These are phyloP conservation scores for Sphecodes monilicornis DNA, from an alignment of 2,888 invertebrate species.

Conservation along the genomic window DNA sequence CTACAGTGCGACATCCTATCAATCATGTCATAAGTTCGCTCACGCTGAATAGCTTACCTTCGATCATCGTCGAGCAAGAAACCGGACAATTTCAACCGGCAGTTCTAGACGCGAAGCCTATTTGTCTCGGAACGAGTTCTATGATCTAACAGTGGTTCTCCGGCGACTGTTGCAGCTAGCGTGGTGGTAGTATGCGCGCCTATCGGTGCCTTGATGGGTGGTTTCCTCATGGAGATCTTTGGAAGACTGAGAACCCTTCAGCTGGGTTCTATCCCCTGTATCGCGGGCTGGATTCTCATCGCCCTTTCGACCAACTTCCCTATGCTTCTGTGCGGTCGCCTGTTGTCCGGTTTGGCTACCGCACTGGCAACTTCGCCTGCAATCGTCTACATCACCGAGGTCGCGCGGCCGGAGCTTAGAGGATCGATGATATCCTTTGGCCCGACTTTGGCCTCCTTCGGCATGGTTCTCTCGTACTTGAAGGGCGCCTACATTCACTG, in stretches of 20 bases:
- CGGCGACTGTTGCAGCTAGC: slow-evolving; percentile 84
- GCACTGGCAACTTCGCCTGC: slow-evolving; percentile 87
- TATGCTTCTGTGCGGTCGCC: slow-evolving; percentile 85
- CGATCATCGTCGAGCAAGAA: neutral
- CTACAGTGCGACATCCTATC: neutral
- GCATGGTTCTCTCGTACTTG: slow-evolving; percentile 87
- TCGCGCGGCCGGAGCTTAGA: slow-evolving; percentile 86
- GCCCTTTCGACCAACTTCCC: slow-evolving; percentile 85
- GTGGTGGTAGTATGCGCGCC: slow-evolving; percentile 86
- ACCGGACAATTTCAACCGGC: neutral
- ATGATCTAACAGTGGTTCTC: neutral
- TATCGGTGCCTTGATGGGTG: slow-evolving; percentile 85
- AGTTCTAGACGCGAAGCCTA: neutral
- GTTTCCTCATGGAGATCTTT: slow-evolving; percentile 86
- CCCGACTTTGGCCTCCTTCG: slow-evolving; percentile 87
- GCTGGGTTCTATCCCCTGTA: slow-evolving; percentile 86
- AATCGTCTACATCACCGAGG: slow-evolving; percentile 88
- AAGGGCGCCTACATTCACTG: slow-evolving; percentile 86
- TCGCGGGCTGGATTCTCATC: slow-evolving; percentile 86
- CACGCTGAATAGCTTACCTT: neutral
- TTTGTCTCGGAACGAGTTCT: neutral
- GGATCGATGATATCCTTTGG: slow-evolving; percentile 87
- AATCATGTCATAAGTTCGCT: neutral
- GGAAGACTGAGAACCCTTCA: slow-evolving; percentile 87
- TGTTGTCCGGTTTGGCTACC: slow-evolving; percentile 86